Conservation (phyloP, 2,797 vertebrate genomes). For the Pangasius djambal region DNA sequence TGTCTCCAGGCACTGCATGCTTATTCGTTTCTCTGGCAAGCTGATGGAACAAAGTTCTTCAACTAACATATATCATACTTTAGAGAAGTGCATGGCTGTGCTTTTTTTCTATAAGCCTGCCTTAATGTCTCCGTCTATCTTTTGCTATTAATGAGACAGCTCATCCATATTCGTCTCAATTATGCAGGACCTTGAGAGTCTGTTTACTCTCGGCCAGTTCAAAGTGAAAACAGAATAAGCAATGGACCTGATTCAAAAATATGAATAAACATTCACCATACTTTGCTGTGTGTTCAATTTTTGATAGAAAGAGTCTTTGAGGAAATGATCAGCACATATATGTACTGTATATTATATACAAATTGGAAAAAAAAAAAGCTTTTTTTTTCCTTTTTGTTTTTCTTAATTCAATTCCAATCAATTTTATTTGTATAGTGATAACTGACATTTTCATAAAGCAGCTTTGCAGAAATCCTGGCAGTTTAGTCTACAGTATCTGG, state of each 20-base stretch:
- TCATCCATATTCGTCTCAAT: constrained; percentile 62
- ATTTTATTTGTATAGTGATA: neutral
- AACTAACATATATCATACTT: constrained; percentile 37
- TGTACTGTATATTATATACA: neutral
- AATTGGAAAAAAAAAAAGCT: neutral
- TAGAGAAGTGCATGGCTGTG: constrained; percentile 35
- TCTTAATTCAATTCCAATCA: neutral
- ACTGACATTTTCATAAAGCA: neutral
- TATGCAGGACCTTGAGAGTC: constrained; percentile 50
- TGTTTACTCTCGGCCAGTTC: constrained; percentile 56
- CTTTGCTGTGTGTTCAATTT: constrained; percentile 24
- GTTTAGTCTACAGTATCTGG: neutral
- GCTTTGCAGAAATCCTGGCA: neutral
- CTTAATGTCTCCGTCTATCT: constrained; percentile 49
- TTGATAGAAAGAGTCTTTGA: constrained; percentile 28
- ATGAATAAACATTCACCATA: constrained; percentile 47
- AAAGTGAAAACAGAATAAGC: constrained; percentile 55
- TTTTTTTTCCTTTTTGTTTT: neutral
- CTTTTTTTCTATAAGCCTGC: constrained; percentile 11
- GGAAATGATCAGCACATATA: constrained; percentile 22
- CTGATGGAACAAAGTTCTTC: constrained; percentile 21
- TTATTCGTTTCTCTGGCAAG: constrained; percentile 31
- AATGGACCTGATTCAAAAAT: constrained; percentile 47
- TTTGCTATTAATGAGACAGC: constrained; percentile 58
- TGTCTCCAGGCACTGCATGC: constrained; percentile 28